Conservation (phyloP, 2,797 vertebrate species). For the Babyrousa celebensis region DNA sequence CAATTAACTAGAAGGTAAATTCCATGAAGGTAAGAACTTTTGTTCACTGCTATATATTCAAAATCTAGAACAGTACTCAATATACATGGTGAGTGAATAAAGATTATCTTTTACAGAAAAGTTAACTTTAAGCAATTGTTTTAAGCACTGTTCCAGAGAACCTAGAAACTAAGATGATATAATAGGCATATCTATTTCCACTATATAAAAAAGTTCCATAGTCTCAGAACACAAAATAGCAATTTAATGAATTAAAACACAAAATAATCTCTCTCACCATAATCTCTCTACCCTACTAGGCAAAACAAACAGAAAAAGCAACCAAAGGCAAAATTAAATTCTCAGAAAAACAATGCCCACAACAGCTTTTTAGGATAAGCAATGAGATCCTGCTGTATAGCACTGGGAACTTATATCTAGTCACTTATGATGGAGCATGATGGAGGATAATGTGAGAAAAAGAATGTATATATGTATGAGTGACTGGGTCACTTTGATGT, state of each 20-base stretch:
- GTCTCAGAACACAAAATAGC: conserved; percentile 44
- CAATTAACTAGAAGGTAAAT: conserved; percentile 39
- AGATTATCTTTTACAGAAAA: conserved; percentile 61
- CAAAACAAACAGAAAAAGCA: not conserved
- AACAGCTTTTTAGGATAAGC: conserved; percentile 37
- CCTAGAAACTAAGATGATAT: conserved; percentile 7
- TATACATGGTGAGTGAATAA: not conserved
- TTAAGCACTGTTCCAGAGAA: conserved; percentile 41
- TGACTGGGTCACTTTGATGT: too few relatives aligned
- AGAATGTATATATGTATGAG: too few relatives aligned
- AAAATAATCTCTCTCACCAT: conserved; percentile 40
- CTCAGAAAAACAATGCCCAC: conserved; percentile 49
- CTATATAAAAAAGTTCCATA: not conserved
- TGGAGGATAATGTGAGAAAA: too few relatives aligned
- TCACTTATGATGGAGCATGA: too few relatives aligned
- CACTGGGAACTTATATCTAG: too few relatives aligned
- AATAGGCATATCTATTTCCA: not conserved
- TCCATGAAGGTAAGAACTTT: not conserved
- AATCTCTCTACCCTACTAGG: conserved; percentile 27
- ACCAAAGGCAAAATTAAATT: conserved; percentile 62
- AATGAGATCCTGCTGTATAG: too few relatives aligned
- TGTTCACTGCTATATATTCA: conserved; percentile 36
- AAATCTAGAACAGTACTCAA: conserved; percentile 38
- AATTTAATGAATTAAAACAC: conserved; percentile 68
- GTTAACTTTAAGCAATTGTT: not conserved